Evolutionary conservation across 1,140 invertebrate genomes (phyloP).

Genomic region (Habropoda laboriosa): DNA sequence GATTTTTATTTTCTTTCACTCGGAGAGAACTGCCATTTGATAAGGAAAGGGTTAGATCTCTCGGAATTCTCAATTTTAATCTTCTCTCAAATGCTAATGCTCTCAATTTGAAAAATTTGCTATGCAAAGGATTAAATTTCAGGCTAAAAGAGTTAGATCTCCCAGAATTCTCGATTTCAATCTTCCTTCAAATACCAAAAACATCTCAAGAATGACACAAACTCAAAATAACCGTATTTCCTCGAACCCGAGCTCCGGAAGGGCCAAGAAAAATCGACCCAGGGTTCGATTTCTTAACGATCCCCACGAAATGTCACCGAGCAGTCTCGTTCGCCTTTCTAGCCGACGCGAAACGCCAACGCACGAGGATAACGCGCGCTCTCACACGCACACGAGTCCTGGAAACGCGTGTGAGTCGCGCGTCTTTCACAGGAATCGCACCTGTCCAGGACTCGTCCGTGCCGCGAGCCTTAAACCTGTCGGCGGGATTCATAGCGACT

Average conservation of each 20-base stretch:
- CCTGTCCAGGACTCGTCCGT: conserved; percentile 66
- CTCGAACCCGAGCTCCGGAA: background rate
- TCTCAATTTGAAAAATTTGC: too few relatives aligned
- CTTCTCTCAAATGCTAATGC: too few relatives aligned
- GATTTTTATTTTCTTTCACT: too few relatives aligned
- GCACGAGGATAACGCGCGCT: conserved; percentile 23
- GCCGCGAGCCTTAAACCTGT: conserved; percentile 68
- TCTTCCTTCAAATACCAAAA: too few relatives aligned
- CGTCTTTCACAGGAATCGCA: conserved; percentile 68
- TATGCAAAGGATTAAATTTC: too few relatives aligned
- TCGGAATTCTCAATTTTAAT: too few relatives aligned
- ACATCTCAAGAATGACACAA: too few relatives aligned
- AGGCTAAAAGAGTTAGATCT: too few relatives aligned
- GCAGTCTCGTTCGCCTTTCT: conserved; percentile 63
- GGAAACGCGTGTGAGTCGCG: conserved; percentile 18
- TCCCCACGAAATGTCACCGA: conserved; percentile 46
- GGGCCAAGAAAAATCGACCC: background rate
- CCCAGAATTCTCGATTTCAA: too few relatives aligned
- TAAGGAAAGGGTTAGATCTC: too few relatives aligned
- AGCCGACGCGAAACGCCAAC: conserved; percentile 59
- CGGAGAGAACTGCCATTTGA: too few relatives aligned
- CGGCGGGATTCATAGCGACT: conserved; percentile 70
- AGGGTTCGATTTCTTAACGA: conserved; percentile 62
- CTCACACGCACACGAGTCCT: background rate
- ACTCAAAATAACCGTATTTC: background rate